Evolutionary conservation across 2,888 invertebrate genomes (phyloP).

Genomic region (Digitonthophagus gazella): DNA sequence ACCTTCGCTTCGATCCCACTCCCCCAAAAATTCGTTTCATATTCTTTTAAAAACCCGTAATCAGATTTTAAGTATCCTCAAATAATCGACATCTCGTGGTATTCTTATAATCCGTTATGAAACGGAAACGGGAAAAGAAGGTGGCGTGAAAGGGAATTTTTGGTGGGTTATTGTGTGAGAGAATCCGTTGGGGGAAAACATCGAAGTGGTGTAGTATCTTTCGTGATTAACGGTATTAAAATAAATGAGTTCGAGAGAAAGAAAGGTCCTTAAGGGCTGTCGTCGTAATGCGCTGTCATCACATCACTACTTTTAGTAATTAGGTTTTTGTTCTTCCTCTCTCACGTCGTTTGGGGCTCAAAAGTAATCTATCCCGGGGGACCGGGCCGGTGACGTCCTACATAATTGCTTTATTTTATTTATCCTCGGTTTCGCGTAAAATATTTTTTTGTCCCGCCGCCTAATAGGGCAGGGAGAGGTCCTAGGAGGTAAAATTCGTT

Average conservation of each 20-base stretch:
- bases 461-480: background rate
- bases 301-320: conserved; percentile 52
- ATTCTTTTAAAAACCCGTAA: too few species aligned
- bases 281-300: conserved; percentile 49
- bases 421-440: background rate
- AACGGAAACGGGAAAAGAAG: too few species aligned
- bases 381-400: background rate
- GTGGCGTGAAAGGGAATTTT: background rate
- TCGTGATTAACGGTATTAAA: conserved; percentile 36
- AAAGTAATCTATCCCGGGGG: conserved; percentile 22
- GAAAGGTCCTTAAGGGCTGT: conserved; percentile 45
- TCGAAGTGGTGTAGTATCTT: conserved; percentile 23
- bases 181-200: background rate
- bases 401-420: background rate
- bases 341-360: conserved; percentile 20
- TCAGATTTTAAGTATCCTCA: too few species aligned
- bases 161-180: background rate
- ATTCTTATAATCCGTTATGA: too few species aligned
- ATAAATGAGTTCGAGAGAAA: conserved; percentile 35
- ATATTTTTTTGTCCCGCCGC: background rate
- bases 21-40: too few species aligned
- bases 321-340: conserved; percentile 49
- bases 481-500: conserved; percentile 5
- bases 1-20: too few species aligned
- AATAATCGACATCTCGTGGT: too few species aligned